Evolutionary conservation across 2,797 vertebrate genomes (phyloP).

Genomic region (Lacerta viridis): DNA sequence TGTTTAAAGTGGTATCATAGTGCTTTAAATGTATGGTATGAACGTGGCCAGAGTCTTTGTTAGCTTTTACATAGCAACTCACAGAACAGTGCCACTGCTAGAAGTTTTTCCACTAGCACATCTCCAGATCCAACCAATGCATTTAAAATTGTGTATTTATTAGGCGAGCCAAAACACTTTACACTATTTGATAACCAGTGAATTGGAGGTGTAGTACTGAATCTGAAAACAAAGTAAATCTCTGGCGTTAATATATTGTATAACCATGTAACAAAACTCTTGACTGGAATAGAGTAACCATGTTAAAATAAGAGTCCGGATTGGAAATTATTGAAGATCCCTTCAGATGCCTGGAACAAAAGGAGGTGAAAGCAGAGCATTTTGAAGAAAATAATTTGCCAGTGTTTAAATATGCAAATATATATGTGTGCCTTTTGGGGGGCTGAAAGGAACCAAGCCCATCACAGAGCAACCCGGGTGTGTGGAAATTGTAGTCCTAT

Average conservation of each 20-base stretch:
- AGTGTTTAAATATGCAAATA: not conserved
- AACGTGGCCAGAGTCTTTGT: too few relatives aligned
- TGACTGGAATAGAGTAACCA: conserved; percentile 22
- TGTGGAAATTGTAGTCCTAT: too few relatives aligned
- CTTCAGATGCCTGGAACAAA: not conserved
- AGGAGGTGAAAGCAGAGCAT: not conserved
- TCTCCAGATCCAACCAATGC: not conserved
- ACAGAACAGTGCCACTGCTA: not conserved
- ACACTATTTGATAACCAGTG: not conserved
- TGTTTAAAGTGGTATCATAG: too few relatives aligned
- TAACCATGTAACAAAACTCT: conserved; percentile 42
- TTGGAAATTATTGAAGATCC: not conserved
- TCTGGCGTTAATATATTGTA: conserved; percentile 24
- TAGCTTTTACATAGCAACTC: too few relatives aligned
- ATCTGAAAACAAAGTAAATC: conserved; percentile 40
- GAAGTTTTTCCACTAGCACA: not conserved
- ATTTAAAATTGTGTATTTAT: not conserved
- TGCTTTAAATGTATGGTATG: too few relatives aligned
- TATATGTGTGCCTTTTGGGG: too few relatives aligned
- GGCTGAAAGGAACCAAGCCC: not conserved
- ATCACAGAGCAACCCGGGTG: not conserved
- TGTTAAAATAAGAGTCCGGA: not conserved
- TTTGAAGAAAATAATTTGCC: not conserved
- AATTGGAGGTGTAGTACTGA: too few relatives aligned
- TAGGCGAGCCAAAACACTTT: conserved; percentile 25